Percentiles rank a stretch among this genome's conserved stretches.
phyloP scores from a whole-genome alignment of 2,113 vertebrate genomes.

The Embiotoca jacksoni region DNA sequence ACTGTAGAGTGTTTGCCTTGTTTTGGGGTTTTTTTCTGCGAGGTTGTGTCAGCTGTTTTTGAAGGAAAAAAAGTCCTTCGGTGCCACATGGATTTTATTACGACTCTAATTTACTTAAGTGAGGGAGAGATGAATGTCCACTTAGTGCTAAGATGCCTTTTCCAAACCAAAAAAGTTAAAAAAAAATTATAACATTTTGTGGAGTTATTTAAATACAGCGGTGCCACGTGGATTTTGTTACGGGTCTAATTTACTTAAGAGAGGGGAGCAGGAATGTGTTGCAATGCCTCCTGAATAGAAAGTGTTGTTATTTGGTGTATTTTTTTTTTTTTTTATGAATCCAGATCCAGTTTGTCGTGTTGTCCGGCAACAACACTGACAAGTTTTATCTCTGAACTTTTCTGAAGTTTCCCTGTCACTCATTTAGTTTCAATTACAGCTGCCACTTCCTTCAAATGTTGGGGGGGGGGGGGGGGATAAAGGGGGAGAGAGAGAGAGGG shows the following conservation, averaged over 20 bases:
- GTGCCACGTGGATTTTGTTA: too few relatives aligned
- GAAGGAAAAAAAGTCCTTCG: neutral
- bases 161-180: neutral
- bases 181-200: neutral
- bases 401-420: neutral
- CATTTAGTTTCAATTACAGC: slow-evolving; percentile 43
- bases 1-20: neutral
- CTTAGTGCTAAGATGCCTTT: neutral
- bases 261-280: too few relatives aligned
- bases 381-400: too few relatives aligned
- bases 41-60: neutral
- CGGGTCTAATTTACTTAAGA: too few relatives aligned
- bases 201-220: too few relatives aligned
- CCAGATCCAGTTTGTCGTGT: neutral
- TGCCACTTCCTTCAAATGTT: slow-evolving; percentile 32
- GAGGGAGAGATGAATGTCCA: neutral
- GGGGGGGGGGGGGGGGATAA: too few relatives aligned
- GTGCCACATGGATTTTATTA: slow-evolving; percentile 15
- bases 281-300: too few relatives aligned
- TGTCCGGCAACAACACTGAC: neutral
- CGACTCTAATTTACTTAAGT: slow-evolving; percentile 13
- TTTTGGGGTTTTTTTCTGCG: neutral
- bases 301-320: too few relatives aligned
- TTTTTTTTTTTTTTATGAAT: neutral
- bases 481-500: too few relatives aligned